A percentile compares a stretch with the other conserved stretches of the same genome.
phyloP scores from a whole-genome alignment of 1,140 invertebrate species.

The Microplitis demolitor region DNA sequence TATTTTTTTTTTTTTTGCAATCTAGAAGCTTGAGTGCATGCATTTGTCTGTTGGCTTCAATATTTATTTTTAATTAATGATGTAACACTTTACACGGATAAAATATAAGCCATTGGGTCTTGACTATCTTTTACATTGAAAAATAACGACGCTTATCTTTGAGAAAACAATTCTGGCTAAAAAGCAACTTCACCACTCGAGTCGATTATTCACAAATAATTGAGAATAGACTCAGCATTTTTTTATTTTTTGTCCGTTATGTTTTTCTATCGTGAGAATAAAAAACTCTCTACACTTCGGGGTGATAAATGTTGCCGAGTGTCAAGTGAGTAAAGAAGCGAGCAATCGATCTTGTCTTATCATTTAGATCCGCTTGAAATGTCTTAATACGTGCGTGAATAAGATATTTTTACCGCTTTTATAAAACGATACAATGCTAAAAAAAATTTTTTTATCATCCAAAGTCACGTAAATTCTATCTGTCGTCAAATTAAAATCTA shows the following conservation, averaged over 20 bases:
- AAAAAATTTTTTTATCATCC: no score
- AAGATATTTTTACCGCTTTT: no score
- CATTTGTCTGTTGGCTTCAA: conserved; percentile 2
- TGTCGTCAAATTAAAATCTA: no score
- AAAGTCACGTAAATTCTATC: no score
- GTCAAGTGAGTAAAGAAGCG: background rate
- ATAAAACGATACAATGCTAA: no score
- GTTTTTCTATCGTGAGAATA: no score
- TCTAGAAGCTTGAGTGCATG: background rate
- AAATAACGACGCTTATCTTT: background rate
- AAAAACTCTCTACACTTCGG: background rate
- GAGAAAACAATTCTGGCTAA: background rate
- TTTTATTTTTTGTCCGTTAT: background rate
- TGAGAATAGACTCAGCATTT: background rate
- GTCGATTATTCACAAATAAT: conserved; percentile 25
- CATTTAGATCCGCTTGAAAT: background rate
- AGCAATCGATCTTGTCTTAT: conserved; percentile 34
- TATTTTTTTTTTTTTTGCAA: background rate
- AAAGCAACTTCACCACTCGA: background rate
- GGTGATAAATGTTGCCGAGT: background rate
- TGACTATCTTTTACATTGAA: no score
- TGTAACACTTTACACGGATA: background rate
- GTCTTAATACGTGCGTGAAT: no score
- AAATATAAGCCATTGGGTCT: no score
- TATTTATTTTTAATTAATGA: background rate